Base-by-base conservation (phyloP, 2,888 invertebrate species). In the Drepanosiphum platanoidis region DNA sequence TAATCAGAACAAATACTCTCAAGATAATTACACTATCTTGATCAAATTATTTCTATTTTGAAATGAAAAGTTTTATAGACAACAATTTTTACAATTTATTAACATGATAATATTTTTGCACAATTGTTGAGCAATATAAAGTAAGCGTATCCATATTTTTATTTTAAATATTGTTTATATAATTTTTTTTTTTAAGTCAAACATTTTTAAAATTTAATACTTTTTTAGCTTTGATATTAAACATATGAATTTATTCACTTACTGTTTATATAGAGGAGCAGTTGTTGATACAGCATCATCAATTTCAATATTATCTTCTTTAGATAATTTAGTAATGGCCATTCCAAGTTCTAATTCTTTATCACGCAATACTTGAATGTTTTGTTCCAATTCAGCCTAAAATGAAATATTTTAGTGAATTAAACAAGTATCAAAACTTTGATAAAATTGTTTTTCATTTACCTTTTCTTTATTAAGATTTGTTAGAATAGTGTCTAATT, bases 261-360 rank as follows among this genome's bases (percentile, higher is more conserved):
- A 96, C 95, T 98, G 98, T 91, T 96, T 96, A 89, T 98, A 98
- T 74, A 99, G 91, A 0, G 99, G 98, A 36, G 98, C 96, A 83
- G 97, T 97, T 1, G 98, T 97, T 32, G 96, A 96, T 58, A 99
- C 97, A 86, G 98, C 98, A 89, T 98, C 97, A 90, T 99, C 99
- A 68, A 98, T 96, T 91, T 96, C 95, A 88, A 97, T 93, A 46
- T 94, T 93, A 88, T 96, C 95, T 88, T 95, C 94, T 88, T 94
- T 93, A 78, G 94, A 93, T 52, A 96, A 91, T 88, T 94, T 93
- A 86, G 93, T 93, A 46, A 97, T 93, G 58, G 95, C 94, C 88
- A 94, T 93, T 88, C 95, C 94, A 88, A 98, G 90, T 90, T 97
- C 97, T 87, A 94, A 92, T 89, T 96, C 95, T 89, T 97, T 97